These are phyloP conservation scores for Pachyseris speciosa DNA, from an alignment of 64 coral and sea anemone species.

Conservation along the genomic window DNA sequence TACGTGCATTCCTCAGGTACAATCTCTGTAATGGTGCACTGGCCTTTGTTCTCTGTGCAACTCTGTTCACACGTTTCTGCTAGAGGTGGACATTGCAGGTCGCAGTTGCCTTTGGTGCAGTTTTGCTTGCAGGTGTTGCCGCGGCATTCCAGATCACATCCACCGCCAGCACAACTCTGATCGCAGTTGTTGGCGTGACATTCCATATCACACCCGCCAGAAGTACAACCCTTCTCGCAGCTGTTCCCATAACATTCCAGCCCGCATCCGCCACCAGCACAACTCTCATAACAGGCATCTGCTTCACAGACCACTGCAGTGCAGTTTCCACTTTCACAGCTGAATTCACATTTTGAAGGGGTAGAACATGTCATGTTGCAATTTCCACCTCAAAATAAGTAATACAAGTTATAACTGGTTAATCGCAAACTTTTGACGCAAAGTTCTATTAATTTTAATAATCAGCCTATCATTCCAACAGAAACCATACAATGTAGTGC, in stretches of 20 bases:
- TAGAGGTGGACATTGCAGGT: background rate
- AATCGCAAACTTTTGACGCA: too few species aligned
- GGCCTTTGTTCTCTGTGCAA: conserved; percentile 32
- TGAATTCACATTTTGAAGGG: background rate
- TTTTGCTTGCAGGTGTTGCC: conserved; percentile 6
- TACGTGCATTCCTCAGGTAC: background rate
- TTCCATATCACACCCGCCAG: too few species aligned
- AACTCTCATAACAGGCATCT: background rate
- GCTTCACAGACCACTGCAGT: background rate
- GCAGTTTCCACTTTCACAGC: conserved; percentile 14
- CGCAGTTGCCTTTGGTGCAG: conserved; percentile 26
- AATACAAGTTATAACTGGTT: background rate
- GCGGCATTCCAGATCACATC: conserved; percentile 27
- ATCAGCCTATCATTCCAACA: too few species aligned
- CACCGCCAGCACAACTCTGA: conserved; percentile 13
- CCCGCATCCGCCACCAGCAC: too few species aligned
- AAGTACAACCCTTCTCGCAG: too few species aligned
- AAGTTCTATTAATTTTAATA: too few species aligned
- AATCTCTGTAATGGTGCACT: background rate
- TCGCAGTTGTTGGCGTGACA: background rate
- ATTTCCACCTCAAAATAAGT: background rate
- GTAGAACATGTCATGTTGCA: background rate
- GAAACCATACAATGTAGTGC: too few species aligned
- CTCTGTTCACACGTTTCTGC: conserved; percentile 23
- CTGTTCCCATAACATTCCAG: too few species aligned